Conservation (phyloP, 1,140 invertebrate species). For the Drosophila willistoni region DNA sequence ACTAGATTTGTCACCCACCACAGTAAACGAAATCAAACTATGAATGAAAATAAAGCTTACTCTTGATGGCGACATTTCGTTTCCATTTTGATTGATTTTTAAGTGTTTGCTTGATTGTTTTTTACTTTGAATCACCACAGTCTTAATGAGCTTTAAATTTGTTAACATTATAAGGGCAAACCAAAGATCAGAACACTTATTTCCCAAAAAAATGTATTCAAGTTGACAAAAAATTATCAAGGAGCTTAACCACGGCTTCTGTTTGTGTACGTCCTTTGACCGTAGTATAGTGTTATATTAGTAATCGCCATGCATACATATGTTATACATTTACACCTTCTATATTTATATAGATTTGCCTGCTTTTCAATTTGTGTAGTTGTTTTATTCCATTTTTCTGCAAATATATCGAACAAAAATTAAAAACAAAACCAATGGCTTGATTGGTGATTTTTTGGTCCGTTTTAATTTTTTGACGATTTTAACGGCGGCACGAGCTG, state of each 20-base stretch:
- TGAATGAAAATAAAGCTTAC: constrained; percentile 8
- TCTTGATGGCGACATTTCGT: not conserved
- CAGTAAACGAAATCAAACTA: constrained; percentile 28
- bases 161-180: not conserved
- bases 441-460: not conserved
- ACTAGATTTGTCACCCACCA: constrained; percentile 60
- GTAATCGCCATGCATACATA: too few species aligned
- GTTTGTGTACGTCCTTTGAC: too few species aligned
- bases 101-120: not conserved
- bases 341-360: not conserved
- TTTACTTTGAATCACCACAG: not conserved
- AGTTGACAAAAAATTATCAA: too few species aligned
- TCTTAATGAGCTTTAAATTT: not conserved
- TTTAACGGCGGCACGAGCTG: constrained; percentile 58
- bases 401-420: not conserved
- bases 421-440: not conserved
- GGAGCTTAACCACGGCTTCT: too few species aligned
- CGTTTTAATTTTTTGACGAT: not conserved
- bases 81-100: constrained; percentile 13
- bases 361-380: too few species aligned
- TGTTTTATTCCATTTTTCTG: not conserved
- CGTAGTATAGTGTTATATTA: too few species aligned
- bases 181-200: not conserved
- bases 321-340: not conserved
- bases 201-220: too few species aligned